Percentiles rank a stretch among this genome's conserved stretches.
phyloP scores from a whole-genome alignment of 1,140 invertebrate genomes.

The Teleogryllus occipitalis region DNA sequence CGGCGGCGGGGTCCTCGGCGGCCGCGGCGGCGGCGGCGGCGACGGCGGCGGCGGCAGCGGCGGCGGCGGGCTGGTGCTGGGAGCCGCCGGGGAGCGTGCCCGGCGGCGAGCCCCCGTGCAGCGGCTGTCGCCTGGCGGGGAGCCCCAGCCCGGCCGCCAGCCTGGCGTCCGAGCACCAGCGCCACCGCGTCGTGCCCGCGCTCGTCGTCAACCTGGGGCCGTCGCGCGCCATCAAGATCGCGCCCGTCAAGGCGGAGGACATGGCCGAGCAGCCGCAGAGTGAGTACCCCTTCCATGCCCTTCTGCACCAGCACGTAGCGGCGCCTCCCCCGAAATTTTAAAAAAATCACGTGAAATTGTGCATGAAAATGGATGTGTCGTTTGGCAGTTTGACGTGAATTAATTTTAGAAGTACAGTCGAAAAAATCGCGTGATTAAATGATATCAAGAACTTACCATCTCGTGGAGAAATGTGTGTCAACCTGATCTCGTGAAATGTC shows the following conservation, averaged over 20 bases:
- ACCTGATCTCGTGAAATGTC: no score
- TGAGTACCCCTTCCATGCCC: conserved; percentile 34
- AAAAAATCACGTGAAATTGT: neutral
- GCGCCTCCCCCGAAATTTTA: neutral
- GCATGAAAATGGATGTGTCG: neutral
- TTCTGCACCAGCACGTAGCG: no score
- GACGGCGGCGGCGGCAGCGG: conserved; percentile 13
- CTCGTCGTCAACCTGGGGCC: conserved; percentile 33
- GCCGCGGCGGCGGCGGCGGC: neutral
- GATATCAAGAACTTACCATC: no score
- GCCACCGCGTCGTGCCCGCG: conserved; percentile 25
- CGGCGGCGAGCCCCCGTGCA: conserved; percentile 7
- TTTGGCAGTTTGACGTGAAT: no score
- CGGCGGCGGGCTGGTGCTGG: conserved; percentile 18
- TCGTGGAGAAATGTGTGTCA: no score
- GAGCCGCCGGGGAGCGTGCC: conserved; percentile 9
- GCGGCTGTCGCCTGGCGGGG: conserved; percentile 14
- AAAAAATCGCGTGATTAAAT: no score
- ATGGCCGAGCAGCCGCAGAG: conserved; percentile 45
- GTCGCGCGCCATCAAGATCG: conserved; percentile 46
- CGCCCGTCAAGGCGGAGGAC: conserved; percentile 46
- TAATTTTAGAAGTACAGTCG: no score
- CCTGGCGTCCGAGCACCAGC: conserved; percentile 23
- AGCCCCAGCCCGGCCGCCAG: conserved; percentile 15
- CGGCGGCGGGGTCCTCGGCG: conserved; percentile 21